These are phyloP conservation scores for Antennarius striatus DNA, from an alignment of 2,113 vertebrate genomes.

Conservation along the genomic window DNA sequence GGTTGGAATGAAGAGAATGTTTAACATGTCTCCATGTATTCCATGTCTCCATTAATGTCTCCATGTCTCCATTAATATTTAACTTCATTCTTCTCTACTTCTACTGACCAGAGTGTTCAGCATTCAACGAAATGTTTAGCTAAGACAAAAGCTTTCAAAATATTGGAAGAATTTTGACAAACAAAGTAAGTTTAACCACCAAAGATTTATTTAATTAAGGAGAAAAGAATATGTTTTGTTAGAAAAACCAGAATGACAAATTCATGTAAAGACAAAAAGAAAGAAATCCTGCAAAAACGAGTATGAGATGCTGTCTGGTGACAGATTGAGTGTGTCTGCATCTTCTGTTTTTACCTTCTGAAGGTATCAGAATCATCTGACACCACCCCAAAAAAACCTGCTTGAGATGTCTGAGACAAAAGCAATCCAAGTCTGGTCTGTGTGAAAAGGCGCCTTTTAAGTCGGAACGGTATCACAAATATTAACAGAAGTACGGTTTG, in stretches of 20 bases:
- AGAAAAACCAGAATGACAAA: too few relatives aligned
- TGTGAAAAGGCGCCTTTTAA: not conserved
- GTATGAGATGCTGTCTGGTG: not conserved
- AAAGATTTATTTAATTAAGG: not conserved
- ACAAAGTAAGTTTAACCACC: too few relatives aligned
- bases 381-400: constrained; percentile 32
- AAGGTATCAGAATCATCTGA: constrained; percentile 7
- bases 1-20: too few relatives aligned
- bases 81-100: too few relatives aligned
- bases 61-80: too few relatives aligned
- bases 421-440: constrained; percentile 15
- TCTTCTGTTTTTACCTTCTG: not conserved
- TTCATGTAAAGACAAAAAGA: too few relatives aligned
- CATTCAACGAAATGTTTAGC: not conserved
- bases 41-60: too few relatives aligned
- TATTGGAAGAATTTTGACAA: too few relatives aligned
- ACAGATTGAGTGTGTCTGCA: constrained; percentile 6
- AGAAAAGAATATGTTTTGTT: not conserved
- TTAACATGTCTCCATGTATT: too few relatives aligned
- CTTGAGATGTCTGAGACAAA: constrained; percentile 12
- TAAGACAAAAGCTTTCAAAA: not conserved
- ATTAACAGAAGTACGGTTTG: constrained; percentile 4
- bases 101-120: too few relatives aligned
- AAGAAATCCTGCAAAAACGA: too few relatives aligned
- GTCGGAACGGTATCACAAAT: constrained; percentile 7